These are phyloP conservation scores for Melanotaenia parkinsoni DNA, from an alignment of 2,797 vertebrate species.

Conservation along the genomic window DNA sequence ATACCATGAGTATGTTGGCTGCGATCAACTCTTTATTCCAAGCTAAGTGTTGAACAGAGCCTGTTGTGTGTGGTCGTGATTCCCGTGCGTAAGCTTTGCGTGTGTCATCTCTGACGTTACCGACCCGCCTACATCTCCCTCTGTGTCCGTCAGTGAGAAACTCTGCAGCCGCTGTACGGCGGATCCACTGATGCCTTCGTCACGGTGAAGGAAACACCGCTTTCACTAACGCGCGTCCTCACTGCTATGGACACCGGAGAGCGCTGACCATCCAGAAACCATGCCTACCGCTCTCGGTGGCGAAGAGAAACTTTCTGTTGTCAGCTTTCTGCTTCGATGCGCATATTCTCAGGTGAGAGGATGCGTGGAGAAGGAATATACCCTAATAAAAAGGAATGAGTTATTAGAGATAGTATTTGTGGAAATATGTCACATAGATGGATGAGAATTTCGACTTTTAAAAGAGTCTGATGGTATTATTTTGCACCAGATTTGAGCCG, in stretches of 20 bases:
- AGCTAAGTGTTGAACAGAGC: neutral
- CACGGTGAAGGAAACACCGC: constrained; percentile 29
- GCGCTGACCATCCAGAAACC: constrained; percentile 73
- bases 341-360: constrained; percentile 79
- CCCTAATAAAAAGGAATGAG: neutral
- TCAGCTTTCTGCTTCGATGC: constrained; percentile 77
- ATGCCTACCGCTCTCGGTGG: constrained; percentile 79
- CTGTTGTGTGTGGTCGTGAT: constrained; percentile 62
- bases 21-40: neutral
- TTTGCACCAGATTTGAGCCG: neutral
- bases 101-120: constrained; percentile 75
- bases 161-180: constrained; percentile 31
- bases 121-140: constrained; percentile 63
- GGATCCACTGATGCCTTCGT: constrained; percentile 21
- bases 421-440: neutral
- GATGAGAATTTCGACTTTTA: neutral
- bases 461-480: neutral
- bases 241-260: constrained; percentile 74
- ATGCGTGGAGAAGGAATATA: neutral
- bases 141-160: constrained; percentile 42
- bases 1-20: neutral
- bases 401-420: neutral
- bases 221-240: constrained; percentile 44
- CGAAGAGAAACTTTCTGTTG: constrained; percentile 79
- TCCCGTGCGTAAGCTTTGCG: constrained; percentile 40